Conservation (phyloP, 1,140 invertebrate genomes). For the Trichogramma pretiosum region DNA sequence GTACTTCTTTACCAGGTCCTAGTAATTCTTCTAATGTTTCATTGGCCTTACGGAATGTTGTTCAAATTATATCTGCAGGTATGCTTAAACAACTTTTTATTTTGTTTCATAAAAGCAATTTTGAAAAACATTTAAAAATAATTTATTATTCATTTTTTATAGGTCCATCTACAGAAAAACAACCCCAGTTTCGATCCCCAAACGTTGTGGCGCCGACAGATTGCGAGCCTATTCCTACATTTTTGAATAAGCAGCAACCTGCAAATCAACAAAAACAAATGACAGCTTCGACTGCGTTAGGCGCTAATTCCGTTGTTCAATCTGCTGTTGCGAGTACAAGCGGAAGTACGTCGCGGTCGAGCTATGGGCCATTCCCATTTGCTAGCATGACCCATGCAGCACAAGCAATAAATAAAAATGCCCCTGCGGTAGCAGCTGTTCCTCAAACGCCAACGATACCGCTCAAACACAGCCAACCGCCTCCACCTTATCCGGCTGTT, state of each 20-base stretch:
- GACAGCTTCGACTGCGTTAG: background rate
- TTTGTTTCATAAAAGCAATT: background rate
- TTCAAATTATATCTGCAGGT: conserved; percentile 42
- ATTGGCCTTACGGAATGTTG: conserved; percentile 38
- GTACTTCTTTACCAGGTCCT: conserved; percentile 38
- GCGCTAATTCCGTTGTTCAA: conserved; percentile 23
- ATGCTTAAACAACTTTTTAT: conserved; percentile 6
- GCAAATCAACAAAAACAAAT: conserved; percentile 12
- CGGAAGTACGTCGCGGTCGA: conserved; percentile 39
- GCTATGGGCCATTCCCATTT: conserved; percentile 67
- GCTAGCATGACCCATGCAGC: conserved; percentile 83
- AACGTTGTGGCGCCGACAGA: conserved; percentile 76
- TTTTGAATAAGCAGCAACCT: conserved; percentile 39
- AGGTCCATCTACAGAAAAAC: conserved; percentile 38
- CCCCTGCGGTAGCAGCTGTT: conserved; percentile 27
- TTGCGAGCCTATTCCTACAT: conserved; percentile 50
- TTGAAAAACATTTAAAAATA: background rate
- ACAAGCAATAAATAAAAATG: conserved; percentile 48
- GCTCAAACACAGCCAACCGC: conserved; percentile 40
- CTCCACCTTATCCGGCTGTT: conserved; percentile 39
- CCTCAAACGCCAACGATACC: conserved; percentile 46
- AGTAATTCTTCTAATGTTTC: conserved; percentile 39
- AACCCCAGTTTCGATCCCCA: conserved; percentile 63
- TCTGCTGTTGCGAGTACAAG: conserved; percentile 28
- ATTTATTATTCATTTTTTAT: conserved; percentile 5